Base-by-base conservation (phyloP, 2,888 invertebrate genomes). In the Cryptus armator region DNA sequence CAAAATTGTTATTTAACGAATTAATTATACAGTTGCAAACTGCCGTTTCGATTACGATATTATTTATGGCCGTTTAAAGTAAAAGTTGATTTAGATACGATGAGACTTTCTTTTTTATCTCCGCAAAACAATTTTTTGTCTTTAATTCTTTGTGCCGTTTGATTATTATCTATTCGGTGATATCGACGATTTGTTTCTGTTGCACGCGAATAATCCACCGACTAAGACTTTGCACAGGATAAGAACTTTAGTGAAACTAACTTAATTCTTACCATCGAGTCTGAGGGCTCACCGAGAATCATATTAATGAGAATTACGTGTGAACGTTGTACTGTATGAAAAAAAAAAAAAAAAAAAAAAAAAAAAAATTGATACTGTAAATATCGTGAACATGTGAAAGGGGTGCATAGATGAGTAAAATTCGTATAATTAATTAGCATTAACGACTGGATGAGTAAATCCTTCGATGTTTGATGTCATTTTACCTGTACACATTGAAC, bases 381-480 rank as follows among this genome's bases (percentile, higher is more conserved):
- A 78, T 80, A 81, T 43, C 66, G 76, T 83, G 64, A 53, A 56
- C 51, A 81, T 74, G n/a, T 46, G 56, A 56, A 76, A 78, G 64
- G 76, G 19, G 46, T 53, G 48, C 46, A 24, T 66, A 72, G 16
- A 81, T 64, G 64, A 83, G 37, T 83, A 81, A 71, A 14, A 64
- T 76, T 64, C 71, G 75, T 79, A 67, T 67, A 77, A 56, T 83
- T 86, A 84, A 84, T 67, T 51, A 70, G 64, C 56, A 56, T 68
- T 83, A 79, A 84, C 37, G 81, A 76, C 75, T 77, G 74, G 37
- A 84, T 76, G 81, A 86, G 74, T 81, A 82, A 37, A 86, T 84
- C 75, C 67, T 84, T 89, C 84, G 86, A 88, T 87, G 87, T 89
- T 89, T 78, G 84, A 87, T 88, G 88, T 90, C 86, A 81, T 86